Percentiles rank a stretch among this genome's conserved stretches.
Conservation (phyloP, 2,113 vertebrate genomes). For the Polypterus bichir region DNA sequence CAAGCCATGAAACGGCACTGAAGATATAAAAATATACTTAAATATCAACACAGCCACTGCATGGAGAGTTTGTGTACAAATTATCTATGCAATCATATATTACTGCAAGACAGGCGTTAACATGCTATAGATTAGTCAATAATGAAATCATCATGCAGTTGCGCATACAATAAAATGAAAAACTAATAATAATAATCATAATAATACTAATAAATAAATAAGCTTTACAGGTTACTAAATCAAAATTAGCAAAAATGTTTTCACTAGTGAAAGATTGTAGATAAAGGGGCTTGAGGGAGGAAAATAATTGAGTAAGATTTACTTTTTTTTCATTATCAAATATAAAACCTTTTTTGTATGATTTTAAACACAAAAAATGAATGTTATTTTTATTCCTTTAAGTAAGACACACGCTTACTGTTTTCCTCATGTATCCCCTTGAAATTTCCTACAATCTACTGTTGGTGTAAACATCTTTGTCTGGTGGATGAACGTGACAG, state of each 20-base stretch:
- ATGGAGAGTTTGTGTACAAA: constrained; percentile 18
- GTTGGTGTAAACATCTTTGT: constrained; percentile 68
- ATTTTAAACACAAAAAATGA: background rate
- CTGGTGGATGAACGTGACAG: constrained; percentile 25
- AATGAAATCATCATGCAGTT: constrained; percentile 46
- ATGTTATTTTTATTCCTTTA: constrained; percentile 27
- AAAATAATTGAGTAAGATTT: constrained; percentile 7
- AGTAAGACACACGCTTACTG: constrained; percentile 14
- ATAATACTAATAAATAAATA: constrained; percentile 11
- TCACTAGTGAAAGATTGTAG: constrained; percentile 64
- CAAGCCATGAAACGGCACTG: constrained; percentile 16
- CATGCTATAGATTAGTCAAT: constrained; percentile 40
- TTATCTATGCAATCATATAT: constrained; percentile 22
- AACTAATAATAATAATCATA: constrained; percentile 17
- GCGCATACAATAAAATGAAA: constrained; percentile 19
- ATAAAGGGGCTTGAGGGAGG: constrained; percentile 35
- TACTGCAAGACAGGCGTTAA: constrained; percentile 35
- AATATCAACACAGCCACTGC: background rate
- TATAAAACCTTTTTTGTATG: no score
- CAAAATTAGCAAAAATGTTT: constrained; percentile 52
- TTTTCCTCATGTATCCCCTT: constrained; percentile 33
- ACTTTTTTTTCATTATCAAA: no score
- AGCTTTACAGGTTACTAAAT: constrained; percentile 1
- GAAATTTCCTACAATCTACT: constrained; percentile 56
- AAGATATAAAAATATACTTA: background rate